Percentiles rank a stretch among this genome's conserved stretches.
These are phyloP conservation scores for Dugesia japonica DNA, from an alignment of 2,888 invertebrate genomes.

Conservation along the genomic window DNA sequence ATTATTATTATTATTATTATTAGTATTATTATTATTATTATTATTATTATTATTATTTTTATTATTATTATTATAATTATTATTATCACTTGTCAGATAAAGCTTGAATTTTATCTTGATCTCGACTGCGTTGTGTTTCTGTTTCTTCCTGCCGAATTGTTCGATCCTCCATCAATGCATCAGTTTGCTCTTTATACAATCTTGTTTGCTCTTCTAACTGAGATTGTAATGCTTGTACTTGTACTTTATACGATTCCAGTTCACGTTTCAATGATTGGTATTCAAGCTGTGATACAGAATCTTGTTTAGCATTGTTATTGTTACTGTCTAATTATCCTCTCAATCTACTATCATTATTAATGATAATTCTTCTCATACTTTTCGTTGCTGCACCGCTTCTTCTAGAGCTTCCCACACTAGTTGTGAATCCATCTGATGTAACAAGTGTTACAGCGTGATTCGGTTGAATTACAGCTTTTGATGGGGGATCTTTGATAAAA, in stretches of 20 bases:
- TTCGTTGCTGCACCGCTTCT: not conserved
- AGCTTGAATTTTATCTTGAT: slow-evolving; percentile 45
- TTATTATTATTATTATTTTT: no score
- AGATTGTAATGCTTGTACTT: slow-evolving; percentile 42
- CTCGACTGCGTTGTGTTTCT: slow-evolving; percentile 43
- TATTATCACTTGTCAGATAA: slow-evolving; percentile 43
- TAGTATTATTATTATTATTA: no score
- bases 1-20: no score
- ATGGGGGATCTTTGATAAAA: slow-evolving; percentile 48
- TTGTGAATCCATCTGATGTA: not conserved
- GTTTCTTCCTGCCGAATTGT: slow-evolving; percentile 45
- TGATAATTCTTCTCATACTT: not conserved
- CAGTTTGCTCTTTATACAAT: slow-evolving; percentile 45
- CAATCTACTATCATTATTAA: not conserved
- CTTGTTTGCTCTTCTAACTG: slow-evolving; percentile 47
- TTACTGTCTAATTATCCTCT: not conserved
- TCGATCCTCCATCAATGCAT: slow-evolving; percentile 46
- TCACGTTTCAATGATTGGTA: slow-evolving; percentile 30
- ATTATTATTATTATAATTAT: not conserved
- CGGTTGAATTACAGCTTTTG: slow-evolving; percentile 40
- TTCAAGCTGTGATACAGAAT: slow-evolving; percentile 25
- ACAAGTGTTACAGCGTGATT: slow-evolving; percentile 12
- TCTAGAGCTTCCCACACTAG: not conserved
- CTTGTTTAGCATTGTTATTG: not conserved
- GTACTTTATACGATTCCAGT: slow-evolving; percentile 38